Conservation (phyloP, 2,113 vertebrate species). For the Hiodon alosoides region DNA sequence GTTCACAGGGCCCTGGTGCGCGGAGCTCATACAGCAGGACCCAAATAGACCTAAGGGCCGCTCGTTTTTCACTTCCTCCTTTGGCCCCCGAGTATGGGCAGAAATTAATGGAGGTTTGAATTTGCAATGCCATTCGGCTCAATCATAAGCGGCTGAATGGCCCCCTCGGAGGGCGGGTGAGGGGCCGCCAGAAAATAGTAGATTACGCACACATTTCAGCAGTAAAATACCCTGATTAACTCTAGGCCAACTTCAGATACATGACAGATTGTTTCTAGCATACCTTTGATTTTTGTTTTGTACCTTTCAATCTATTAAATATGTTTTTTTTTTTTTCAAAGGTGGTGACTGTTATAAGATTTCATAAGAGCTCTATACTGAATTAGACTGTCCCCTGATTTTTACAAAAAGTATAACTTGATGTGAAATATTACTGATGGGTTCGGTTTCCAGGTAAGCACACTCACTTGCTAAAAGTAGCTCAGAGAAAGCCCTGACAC, state of each 20-base stretch:
- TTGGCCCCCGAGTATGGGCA: neutral
- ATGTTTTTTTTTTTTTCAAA: no score
- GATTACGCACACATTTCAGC: no score
- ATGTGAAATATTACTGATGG: neutral
- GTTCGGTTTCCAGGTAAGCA: neutral
- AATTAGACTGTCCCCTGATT: neutral
- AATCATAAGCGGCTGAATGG: constrained; percentile 2
- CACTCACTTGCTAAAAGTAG: neutral
- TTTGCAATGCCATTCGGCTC: constrained; percentile 8
- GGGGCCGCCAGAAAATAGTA: no score
- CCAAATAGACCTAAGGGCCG: neutral
- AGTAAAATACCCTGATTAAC: no score
- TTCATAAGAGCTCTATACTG: constrained; percentile 53
- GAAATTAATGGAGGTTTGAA: constrained; percentile 10
- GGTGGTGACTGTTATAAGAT: neutral
- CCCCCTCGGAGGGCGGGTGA: neutral
- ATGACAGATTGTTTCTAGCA: no score
- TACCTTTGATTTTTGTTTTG: no score
- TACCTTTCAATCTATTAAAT: no score
- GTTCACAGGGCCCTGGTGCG: neutral
- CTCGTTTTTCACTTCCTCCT: neutral
- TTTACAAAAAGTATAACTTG: no score
- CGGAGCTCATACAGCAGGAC: neutral
- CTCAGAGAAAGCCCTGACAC: neutral
- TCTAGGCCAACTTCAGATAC: no score